Conservation (phyloP, 2,797 vertebrate genomes). For the Esox lucius region DNA sequence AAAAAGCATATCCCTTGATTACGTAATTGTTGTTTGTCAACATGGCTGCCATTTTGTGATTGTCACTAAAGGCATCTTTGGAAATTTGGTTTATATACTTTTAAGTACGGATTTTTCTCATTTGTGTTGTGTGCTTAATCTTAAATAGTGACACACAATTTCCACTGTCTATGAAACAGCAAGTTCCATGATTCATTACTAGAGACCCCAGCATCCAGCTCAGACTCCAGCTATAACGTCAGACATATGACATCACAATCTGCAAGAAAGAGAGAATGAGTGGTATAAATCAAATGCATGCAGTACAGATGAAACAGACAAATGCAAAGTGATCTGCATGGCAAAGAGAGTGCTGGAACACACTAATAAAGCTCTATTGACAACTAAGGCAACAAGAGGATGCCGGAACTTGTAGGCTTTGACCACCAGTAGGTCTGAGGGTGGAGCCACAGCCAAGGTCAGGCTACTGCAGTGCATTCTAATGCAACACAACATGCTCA, state of each 20-base stretch:
- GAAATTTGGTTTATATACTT: constrained; percentile 21
- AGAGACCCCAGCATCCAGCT: constrained; percentile 86
- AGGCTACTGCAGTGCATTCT: constrained; percentile 14
- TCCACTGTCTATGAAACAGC: constrained; percentile 62
- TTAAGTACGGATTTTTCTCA: constrained; percentile 39
- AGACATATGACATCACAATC: constrained; percentile 95
- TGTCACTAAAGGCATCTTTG: constrained; percentile 58
- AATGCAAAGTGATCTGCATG: constrained; percentile 3
- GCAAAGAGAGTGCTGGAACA: neutral
- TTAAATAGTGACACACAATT: constrained; percentile 65
- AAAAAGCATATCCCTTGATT: constrained; percentile 55
- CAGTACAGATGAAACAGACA: constrained; percentile 61
- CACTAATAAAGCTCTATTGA: neutral
- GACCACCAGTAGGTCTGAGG: constrained; percentile 10
- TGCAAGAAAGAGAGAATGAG: constrained; percentile 91
- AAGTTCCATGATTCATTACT: constrained; percentile 67
- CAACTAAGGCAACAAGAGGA: constrained; percentile 1
- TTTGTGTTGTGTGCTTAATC: constrained; percentile 45
- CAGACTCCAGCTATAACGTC: constrained; percentile 88
- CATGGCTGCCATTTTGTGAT: constrained; percentile 65
- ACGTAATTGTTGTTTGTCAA: constrained; percentile 50
- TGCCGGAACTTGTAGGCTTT: constrained; percentile 28
- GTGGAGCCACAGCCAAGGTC: neutral
- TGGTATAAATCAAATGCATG: constrained; percentile 83
- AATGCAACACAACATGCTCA: neutral